These are phyloP conservation scores for Aspidapion aeneum DNA, from an alignment of 2,888 invertebrate genomes.

Conservation along the genomic window DNA sequence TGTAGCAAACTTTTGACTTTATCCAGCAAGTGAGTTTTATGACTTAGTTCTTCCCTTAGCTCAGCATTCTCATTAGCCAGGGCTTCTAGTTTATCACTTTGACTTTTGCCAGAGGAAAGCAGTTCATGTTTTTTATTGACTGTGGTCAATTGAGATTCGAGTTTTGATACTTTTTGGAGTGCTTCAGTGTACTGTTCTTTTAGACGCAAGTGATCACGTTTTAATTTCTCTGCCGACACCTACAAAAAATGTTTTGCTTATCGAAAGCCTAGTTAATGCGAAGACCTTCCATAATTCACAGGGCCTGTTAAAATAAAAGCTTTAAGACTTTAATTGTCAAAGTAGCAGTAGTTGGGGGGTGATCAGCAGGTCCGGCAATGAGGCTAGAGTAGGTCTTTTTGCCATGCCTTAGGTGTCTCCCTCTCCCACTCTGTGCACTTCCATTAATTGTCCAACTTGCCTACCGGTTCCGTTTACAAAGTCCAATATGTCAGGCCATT, in stretches of 20 bases:
- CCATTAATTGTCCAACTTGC: too few relatives aligned
- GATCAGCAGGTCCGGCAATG: too few relatives aligned
- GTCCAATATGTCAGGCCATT: too few relatives aligned
- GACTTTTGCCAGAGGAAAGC: constrained; percentile 25
- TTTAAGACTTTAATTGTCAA: too few relatives aligned
- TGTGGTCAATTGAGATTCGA: constrained; percentile 40
- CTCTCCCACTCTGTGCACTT: too few relatives aligned
- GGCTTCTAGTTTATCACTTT: constrained; percentile 26
- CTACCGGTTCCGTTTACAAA: neutral
- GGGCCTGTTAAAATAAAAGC: too few relatives aligned
- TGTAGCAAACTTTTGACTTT: constrained; percentile 63
- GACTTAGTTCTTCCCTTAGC: constrained; percentile 55
- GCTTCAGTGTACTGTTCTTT: constrained; percentile 43
- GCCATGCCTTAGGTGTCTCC: too few relatives aligned
- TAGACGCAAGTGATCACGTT: constrained; percentile 39
- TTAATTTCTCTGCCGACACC: constrained; percentile 41
- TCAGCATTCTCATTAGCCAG: constrained; percentile 48
- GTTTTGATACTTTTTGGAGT: constrained; percentile 37
- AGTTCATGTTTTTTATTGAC: constrained; percentile 32
- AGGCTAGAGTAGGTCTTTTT: too few relatives aligned
- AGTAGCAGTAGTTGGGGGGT: too few relatives aligned
- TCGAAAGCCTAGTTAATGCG: too few relatives aligned
- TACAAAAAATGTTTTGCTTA: constrained; percentile 29
- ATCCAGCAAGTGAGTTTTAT: constrained; percentile 59
- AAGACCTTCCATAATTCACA: too few relatives aligned